Conservation (phyloP, 2,797 vertebrate genomes). For the Scarus forsteni region DNA sequence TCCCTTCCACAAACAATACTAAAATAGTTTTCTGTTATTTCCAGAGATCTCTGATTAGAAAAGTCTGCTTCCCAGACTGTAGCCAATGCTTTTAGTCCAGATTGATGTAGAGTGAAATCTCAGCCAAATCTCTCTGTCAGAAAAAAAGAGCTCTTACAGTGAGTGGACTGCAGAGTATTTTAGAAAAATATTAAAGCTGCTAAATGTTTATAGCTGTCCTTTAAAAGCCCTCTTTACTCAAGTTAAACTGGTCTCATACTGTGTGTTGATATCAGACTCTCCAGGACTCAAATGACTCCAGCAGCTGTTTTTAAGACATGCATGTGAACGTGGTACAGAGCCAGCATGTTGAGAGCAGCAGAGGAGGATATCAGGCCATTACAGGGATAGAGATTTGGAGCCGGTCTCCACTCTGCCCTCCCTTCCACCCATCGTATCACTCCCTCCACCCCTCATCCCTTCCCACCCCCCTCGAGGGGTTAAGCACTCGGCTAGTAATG, state of each 20-base stretch:
- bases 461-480: slow-evolving; percentile 48
- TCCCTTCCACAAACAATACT: slow-evolving; percentile 36
- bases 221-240: slow-evolving; percentile 49
- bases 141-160: slow-evolving; percentile 22
- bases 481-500: slow-evolving; percentile 78
- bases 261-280: slow-evolving; percentile 48
- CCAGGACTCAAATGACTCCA: slow-evolving; percentile 54
- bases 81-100: slow-evolving; percentile 25
- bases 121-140: slow-evolving; percentile 23
- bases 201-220: slow-evolving; percentile 49
- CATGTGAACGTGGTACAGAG: slow-evolving; percentile 53
- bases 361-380: slow-evolving; percentile 61
- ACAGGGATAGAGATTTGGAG: slow-evolving; percentile 69
- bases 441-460: background rate
- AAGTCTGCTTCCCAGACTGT: slow-evolving; percentile 19
- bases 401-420: slow-evolving; percentile 52
- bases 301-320: slow-evolving; percentile 67
- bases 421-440: slow-evolving; percentile 45
- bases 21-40: slow-evolving; percentile 41
- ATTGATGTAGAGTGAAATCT: slow-evolving; percentile 8
- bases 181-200: slow-evolving; percentile 33
- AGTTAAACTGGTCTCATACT: slow-evolving; percentile 41
- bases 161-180: slow-evolving; percentile 18
- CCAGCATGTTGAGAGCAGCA: slow-evolving; percentile 49
- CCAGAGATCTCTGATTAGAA: slow-evolving; percentile 33